These are phyloP conservation scores for Drosophila anomelani DNA, from an alignment of 2,888 invertebrate genomes.

Conservation along the genomic window DNA sequence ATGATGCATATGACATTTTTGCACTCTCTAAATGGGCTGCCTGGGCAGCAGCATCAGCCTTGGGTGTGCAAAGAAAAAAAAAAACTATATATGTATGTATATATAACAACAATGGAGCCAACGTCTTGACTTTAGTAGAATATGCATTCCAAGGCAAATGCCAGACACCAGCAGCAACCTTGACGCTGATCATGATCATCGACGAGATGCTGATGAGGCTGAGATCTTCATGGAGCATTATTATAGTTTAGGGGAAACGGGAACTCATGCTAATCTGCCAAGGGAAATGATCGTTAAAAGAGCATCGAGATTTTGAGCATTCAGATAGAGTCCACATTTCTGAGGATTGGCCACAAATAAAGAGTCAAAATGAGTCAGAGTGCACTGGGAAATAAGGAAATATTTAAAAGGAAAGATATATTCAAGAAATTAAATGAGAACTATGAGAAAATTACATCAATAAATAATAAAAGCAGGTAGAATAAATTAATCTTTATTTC, in stretches of 20 bases:
- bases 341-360: constrained; percentile 2
- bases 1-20: constrained; percentile 82
- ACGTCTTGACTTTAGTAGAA: constrained; percentile 60
- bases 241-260: constrained; percentile 26
- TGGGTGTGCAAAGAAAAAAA: constrained; percentile 46
- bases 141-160: constrained; percentile 70
- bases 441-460: too few species aligned
- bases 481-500: background rate
- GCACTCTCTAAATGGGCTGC: constrained; percentile 77
- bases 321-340: constrained; percentile 15
- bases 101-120: constrained; percentile 48
- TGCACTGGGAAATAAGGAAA: constrained; percentile 3
- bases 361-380: constrained; percentile 11
- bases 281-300: constrained; percentile 31
- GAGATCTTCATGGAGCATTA: constrained; percentile 19
- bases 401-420: background rate
- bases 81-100: constrained; percentile 15
- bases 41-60: constrained; percentile 39
- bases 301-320: constrained; percentile 11
- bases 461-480: too few species aligned
- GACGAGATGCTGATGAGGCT: constrained; percentile 18
- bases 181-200: constrained; percentile 59
- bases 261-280: constrained; percentile 23
- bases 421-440: background rate
- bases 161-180: constrained; percentile 55